Percentiles rank a stretch among this genome's conserved stretches.
These are phyloP conservation scores for Leptopilina drosophilae DNA, from an alignment of 2,888 invertebrate species.

Conservation along the genomic window DNA sequence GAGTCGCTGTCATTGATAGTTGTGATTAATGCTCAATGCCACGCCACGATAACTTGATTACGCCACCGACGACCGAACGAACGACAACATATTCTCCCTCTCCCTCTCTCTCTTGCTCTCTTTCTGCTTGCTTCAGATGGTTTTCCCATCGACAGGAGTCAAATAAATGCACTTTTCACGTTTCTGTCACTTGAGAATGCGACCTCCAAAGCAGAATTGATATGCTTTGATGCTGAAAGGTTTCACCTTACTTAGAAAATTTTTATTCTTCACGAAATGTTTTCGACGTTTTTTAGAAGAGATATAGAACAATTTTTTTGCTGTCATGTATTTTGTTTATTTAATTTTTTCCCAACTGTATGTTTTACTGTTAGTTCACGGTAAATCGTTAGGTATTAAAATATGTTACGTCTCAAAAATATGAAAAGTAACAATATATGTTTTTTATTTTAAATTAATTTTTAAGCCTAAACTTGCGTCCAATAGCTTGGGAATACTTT, in stretches of 20 bases:
- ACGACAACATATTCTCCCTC: conserved; percentile 43
- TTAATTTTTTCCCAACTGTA: too few relatives aligned
- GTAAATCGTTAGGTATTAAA: too few relatives aligned
- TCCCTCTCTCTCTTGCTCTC: background rate
- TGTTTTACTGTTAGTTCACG: too few relatives aligned
- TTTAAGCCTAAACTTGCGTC: too few relatives aligned
- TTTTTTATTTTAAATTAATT: too few relatives aligned
- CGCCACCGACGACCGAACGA: conserved; percentile 57
- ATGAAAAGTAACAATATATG: too few relatives aligned
- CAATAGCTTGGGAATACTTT: too few relatives aligned
- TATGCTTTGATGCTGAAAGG: background rate
- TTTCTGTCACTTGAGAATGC: conserved; percentile 30
- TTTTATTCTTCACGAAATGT: too few relatives aligned
- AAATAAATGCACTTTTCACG: conserved; percentile 36
- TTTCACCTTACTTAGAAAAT: background rate
- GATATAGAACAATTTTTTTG: too few relatives aligned
- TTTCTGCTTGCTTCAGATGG: background rate
- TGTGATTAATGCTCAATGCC: conserved; percentile 72
- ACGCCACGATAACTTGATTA: conserved; percentile 71
- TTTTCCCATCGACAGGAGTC: conserved; percentile 14
- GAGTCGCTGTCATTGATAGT: conserved; percentile 72
- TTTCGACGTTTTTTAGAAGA: too few relatives aligned
- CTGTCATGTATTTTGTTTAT: too few relatives aligned
- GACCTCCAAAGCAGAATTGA: conserved; percentile 8
- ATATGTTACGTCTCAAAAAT: too few relatives aligned